A percentile compares a stretch with the other conserved stretches of the same genome.
Evolutionary conservation across 2,888 invertebrate genomes (phyloP).

Genomic region (Anoncus sp.): DNA sequence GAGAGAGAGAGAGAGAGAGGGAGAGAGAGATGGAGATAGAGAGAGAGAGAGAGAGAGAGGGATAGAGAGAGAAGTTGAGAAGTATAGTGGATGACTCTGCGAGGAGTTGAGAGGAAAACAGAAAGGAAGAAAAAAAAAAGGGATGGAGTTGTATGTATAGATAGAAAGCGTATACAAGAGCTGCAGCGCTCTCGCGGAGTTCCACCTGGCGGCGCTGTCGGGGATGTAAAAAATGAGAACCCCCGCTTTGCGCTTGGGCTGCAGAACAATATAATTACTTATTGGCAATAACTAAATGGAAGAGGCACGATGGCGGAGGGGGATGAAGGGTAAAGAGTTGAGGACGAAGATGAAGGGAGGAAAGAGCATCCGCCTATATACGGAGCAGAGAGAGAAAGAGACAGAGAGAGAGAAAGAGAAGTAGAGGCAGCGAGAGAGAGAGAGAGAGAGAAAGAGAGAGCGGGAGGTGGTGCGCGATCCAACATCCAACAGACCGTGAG

Average conservation of each 20-base stretch:
- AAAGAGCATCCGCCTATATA: conserved; percentile 35
- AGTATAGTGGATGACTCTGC: conserved; percentile 43
- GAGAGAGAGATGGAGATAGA: conserved; percentile 40
- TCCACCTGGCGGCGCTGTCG: conserved; percentile 66
- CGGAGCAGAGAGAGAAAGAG: conserved; percentile 37
- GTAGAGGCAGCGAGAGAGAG: conserved; percentile 44
- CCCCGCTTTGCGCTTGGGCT: conserved; percentile 59
- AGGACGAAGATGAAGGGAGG: conserved; percentile 39
- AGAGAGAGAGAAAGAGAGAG: conserved; percentile 31
- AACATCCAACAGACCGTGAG: conserved; percentile 59
- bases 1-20: conserved; percentile 21
- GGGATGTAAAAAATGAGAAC: conserved; percentile 67
- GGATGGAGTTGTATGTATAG: conserved; percentile 26
- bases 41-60: conserved; percentile 33
- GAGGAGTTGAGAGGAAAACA: conserved; percentile 26
- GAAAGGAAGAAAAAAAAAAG: conserved; percentile 13
- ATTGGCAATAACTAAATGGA: conserved; percentile 75
- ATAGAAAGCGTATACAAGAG: conserved; percentile 28
- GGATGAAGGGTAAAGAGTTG: conserved; percentile 36
- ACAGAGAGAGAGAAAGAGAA: conserved; percentile 36
- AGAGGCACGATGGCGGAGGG: conserved; percentile 47
- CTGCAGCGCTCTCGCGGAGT: conserved; percentile 19
- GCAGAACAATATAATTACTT: conserved; percentile 73
- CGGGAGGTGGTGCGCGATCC: conserved; percentile 64
- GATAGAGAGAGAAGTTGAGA: conserved; percentile 31